phyloP scores from a whole-genome alignment of 2,888 invertebrate genomes.

The Deladenus siricidicola region DNA sequence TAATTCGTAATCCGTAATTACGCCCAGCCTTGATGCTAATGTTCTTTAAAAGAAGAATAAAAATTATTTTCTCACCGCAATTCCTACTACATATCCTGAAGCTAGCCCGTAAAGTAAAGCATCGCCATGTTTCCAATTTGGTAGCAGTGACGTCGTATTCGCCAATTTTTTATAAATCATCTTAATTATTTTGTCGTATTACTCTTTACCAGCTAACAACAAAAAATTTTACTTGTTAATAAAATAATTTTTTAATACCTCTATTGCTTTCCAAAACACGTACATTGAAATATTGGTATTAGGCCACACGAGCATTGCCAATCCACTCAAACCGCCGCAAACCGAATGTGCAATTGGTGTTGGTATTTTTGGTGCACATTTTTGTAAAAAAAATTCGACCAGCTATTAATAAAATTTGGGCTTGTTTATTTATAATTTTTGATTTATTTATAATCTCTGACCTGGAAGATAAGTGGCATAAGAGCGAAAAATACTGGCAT shows the following conservation, averaged over 20 bases:
- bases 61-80: too few species aligned
- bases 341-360: not conserved
- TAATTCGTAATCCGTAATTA: too few species aligned
- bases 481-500: conserved; percentile 42
- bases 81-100: conserved; percentile 44
- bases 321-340: conserved; percentile 46
- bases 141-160: not conserved
- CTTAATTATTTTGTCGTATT: too few species aligned
- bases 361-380: not conserved
- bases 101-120: conserved; percentile 66
- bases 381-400: not conserved
- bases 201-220: too few species aligned
- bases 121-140: conserved; percentile 57
- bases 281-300: conserved; percentile 73
- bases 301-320: conserved; percentile 63
- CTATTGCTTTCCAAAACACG: conserved; percentile 72
- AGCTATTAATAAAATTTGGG: not conserved
- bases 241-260: too few species aligned
- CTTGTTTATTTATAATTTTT: not conserved
- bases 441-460: conserved; percentile 15
- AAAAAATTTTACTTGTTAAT: too few species aligned
- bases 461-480: conserved; percentile 46
- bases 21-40: too few species aligned
- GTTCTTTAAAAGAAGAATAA: too few species aligned
- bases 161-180: conserved; percentile 13